Conservation (phyloP, 2,113 vertebrate species). For the Todiramphus chloris region DNA sequence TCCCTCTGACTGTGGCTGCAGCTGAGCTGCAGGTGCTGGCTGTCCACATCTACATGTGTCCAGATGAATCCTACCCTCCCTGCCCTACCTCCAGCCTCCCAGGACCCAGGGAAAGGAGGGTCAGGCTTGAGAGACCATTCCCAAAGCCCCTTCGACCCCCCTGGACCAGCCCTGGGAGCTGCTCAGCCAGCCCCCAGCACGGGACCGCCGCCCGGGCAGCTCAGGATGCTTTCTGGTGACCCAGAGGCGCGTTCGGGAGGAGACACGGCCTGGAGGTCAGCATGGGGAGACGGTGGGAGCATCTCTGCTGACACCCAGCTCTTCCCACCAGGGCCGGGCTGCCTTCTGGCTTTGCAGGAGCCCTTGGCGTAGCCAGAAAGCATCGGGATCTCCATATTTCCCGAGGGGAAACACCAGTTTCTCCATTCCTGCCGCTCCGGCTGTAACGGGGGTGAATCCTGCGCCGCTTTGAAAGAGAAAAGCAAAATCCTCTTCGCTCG, state of each 20-base stretch:
- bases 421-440: not conserved
- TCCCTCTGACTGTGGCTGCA: accelerated
- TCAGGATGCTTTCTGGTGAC: not conserved
- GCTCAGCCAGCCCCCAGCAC: not conserved
- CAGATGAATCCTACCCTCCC: not conserved
- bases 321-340: not conserved
- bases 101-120: not conserved
- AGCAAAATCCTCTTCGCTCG: slow-evolving; percentile 2
- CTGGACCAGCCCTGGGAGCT: not conserved
- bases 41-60: accelerated
- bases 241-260: not conserved
- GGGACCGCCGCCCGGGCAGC: accelerated
- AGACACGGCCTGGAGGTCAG: accelerated
- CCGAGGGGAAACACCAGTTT: not conserved
- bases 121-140: not conserved
- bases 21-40: not conserved
- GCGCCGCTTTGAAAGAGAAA: not conserved
- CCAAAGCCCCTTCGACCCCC: not conserved
- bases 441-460: not conserved
- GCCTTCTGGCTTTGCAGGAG: not conserved
- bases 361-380: not conserved
- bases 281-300: not conserved
- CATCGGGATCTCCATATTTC: accelerated
- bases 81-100: not conserved
- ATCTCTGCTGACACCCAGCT: accelerated